Base-by-base conservation (phyloP, 1,140 invertebrate genomes). In the Bombus waltoni region DNA sequence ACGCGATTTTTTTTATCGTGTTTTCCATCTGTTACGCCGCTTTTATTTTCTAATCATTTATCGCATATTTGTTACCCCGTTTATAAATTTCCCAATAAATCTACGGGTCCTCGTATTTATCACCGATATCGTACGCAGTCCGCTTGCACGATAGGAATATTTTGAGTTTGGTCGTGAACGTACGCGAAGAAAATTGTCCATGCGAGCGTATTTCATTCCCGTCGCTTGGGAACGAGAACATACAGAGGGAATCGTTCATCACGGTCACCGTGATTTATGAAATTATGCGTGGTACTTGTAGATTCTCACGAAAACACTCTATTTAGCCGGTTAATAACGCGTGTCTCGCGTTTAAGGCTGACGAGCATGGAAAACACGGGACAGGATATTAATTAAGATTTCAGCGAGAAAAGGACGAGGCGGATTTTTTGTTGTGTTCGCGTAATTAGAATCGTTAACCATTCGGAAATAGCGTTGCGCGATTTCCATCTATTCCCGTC, bases 181-280 rank as follows among this genome's bases (percentile, higher is more conserved):
- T 32, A 77, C 42, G 42, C 40, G 40, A 84, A 79, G 71, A 82
- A 86, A 66, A 70, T 82, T 62, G 66, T 38, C 75, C 40, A 25
- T 68, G 65, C 73, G 66, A 78, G 68, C 83, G 74, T 89, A 77
- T 78, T 82, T 78, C 83, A 77, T 65, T 35, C 78, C 68, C n/a
- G 38, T 40, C 66, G 78, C 77, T 77, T 75, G 35, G 25, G 42
- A 73, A 47, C 42, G 72, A 75, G 80, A 4, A 22, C 74, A 79
- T 68, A 75, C 71, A 66, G 62, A 66, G 47, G 42, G 53, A 79
- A 84, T 82, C 88, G 87, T 89, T 86, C 88, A 77, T 89, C 88
- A 88, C 83, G 83, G 73, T 80, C 79, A 35, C 73, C n/a, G 79
- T 88, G 88, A 89, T 89, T 89, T 89, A 90, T 85, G 77, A 83